These are phyloP conservation scores for Idaea straminata DNA, from an alignment of 2,888 invertebrate species.

Conservation along the genomic window DNA sequence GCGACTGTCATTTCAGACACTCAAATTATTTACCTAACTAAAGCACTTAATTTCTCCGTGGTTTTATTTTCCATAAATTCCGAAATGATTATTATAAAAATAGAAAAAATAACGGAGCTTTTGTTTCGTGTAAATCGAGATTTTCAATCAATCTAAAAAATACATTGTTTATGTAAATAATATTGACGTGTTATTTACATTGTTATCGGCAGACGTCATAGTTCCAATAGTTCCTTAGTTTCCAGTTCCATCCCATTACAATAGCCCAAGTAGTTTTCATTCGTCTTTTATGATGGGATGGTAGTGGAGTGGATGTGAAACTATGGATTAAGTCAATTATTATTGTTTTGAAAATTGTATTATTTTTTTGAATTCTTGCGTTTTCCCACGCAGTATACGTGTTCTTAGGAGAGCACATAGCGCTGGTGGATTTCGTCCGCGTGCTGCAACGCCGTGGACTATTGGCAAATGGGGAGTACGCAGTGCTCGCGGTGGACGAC, in stretches of 20 bases:
- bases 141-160: no score
- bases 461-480: conserved; percentile 89
- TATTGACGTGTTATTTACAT: not conserved
- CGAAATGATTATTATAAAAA: not conserved
- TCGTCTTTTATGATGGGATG: no score
- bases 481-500: conserved; percentile 93
- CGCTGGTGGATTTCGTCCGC: conserved; percentile 90
- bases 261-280: no score
- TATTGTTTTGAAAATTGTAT: not conserved
- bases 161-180: no score
- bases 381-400: conserved; percentile 87
- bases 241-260: not conserved
- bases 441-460: conserved; percentile 87
- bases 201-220: no score
- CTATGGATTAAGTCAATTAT: no score
- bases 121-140: not conserved
- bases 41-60: not conserved
- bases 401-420: conserved; percentile 92
- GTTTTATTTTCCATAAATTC: not conserved
- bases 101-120: not conserved
- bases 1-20: not conserved
- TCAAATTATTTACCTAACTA: not conserved
- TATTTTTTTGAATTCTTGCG: not conserved
- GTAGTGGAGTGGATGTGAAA: no score
- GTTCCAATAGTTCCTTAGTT: not conserved